These are phyloP conservation scores for Dromaius novaehollandiae DNA, from an alignment of 2,113 vertebrate species.

Conservation along the genomic window DNA sequence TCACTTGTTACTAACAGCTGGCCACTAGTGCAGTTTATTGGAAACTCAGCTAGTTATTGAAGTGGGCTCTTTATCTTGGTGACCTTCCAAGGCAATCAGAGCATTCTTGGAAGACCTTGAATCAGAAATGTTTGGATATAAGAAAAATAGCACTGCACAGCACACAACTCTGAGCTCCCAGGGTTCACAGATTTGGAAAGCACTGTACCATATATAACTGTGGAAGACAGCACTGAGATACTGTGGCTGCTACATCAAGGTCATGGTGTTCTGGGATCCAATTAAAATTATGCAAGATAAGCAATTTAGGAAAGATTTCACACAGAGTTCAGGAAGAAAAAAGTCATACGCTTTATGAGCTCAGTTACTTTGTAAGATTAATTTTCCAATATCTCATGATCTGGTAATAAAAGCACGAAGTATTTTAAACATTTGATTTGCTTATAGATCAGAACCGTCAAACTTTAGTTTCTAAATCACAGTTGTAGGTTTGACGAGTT, in stretches of 20 bases:
- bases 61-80: conserved; percentile 21
- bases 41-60: neutral
- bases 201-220: neutral
- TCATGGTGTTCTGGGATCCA: conserved; percentile 26
- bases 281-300: conserved; percentile 51
- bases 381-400: neutral
- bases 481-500: neutral
- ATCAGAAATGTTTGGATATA: neutral
- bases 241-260: conserved; percentile 38
- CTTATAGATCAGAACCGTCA: neutral
- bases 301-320: conserved; percentile 30
- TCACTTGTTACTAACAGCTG: neutral
- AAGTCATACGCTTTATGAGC: neutral
- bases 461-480: neutral
- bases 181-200: conserved; percentile 38
- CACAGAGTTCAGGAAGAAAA: neutral
- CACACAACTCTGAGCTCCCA: neutral
- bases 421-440: neutral
- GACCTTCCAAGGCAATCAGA: conserved; percentile 29
- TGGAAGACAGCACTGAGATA: conserved; percentile 9
- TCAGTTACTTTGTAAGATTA: conserved; percentile 41
- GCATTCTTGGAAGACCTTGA: conserved; percentile 39
- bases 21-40: neutral
- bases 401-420: neutral
- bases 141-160: neutral